These are phyloP conservation scores for Columba guinea DNA, from an alignment of 2,797 vertebrate genomes.

Conservation along the genomic window DNA sequence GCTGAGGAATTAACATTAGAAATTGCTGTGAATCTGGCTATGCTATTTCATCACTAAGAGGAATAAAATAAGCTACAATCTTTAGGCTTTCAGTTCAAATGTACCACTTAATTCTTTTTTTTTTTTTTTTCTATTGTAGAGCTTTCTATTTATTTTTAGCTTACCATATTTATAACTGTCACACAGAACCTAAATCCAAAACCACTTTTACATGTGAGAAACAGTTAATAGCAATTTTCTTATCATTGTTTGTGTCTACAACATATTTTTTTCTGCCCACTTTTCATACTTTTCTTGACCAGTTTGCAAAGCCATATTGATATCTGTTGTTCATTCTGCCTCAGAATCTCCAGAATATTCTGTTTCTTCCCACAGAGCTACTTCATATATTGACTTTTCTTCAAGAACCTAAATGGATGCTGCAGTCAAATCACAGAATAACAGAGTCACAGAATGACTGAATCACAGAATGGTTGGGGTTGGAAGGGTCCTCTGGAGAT, in stretches of 20 bases:
- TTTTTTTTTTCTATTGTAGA: not conserved
- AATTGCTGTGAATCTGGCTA: not conserved
- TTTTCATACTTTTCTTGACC: not conserved
- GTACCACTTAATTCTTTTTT: not conserved
- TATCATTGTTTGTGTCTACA: not conserved
- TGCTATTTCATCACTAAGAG: conserved; percentile 6
- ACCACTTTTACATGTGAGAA: not conserved
- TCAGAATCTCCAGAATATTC: not conserved
- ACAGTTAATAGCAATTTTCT: not conserved
- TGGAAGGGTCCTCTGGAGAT: too few relatives aligned
- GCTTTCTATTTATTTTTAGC: conserved; percentile 46
- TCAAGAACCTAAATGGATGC: not conserved
- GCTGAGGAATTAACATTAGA: conserved; percentile 3
- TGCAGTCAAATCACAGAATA: not conserved
- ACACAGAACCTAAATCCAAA: not conserved
- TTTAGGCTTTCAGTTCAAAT: conserved; percentile 23
- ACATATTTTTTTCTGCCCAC: not conserved
- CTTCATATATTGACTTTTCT: not conserved
- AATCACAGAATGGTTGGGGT: too few relatives aligned
- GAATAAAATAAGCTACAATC: conserved; percentile 34
- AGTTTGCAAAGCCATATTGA: not conserved
- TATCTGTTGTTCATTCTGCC: not conserved
- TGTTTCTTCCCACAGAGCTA: not conserved
- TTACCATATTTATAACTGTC: not conserved
- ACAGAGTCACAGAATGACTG: too few relatives aligned